phyloP scores from a whole-genome alignment of 2,888 invertebrate genomes.

The Prenolepis imparis region DNA sequence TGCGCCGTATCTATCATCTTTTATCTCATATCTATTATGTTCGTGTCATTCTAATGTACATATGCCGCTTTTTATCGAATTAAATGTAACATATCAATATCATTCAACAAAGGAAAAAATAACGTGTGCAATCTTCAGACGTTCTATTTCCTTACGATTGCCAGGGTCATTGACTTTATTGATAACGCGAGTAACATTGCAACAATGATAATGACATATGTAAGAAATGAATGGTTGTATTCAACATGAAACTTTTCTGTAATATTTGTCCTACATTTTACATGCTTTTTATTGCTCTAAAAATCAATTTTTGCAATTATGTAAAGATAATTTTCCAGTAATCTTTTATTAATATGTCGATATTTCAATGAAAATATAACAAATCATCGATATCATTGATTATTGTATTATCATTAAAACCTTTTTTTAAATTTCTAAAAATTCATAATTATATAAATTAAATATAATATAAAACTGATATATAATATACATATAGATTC shows the following conservation, averaged over 20 bases:
- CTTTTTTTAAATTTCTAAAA: background rate
- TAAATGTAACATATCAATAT: slow-evolving; percentile 23
- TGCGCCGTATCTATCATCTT: background rate
- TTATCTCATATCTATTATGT: too few species aligned
- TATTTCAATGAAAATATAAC: background rate
- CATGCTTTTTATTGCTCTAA: background rate
- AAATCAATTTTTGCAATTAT: background rate
- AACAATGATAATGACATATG: slow-evolving; percentile 8
- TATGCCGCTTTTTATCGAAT: slow-evolving; percentile 25
- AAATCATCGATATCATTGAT: background rate
- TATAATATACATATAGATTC: background rate
- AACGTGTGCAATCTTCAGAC: background rate
- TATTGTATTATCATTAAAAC: background rate
- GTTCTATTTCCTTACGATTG: slow-evolving; percentile 4
- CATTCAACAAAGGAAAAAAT: background rate
- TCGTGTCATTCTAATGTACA: slow-evolving; percentile 7
- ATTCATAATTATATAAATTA: background rate
- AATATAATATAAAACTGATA: background rate
- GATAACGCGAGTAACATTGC: background rate
- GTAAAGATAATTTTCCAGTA: background rate
- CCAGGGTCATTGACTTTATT: slow-evolving; percentile 44
- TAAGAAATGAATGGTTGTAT: background rate
- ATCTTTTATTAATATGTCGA: background rate
- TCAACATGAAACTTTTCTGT: background rate
- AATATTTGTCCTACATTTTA: background rate